phyloP scores from a whole-genome alignment of 2,888 invertebrate genomes.

The Coenonympha glycerion region DNA sequence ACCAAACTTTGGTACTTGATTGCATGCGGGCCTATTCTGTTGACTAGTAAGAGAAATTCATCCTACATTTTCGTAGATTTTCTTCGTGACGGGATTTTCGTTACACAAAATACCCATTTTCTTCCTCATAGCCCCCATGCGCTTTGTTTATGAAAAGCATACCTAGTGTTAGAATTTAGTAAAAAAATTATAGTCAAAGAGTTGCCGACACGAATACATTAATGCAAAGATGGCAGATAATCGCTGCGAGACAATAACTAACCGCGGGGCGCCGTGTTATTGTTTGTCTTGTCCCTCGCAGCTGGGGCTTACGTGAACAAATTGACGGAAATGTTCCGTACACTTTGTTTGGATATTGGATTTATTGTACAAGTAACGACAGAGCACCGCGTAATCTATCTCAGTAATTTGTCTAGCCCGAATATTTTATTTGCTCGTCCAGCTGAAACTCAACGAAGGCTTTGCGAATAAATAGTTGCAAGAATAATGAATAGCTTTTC shows the following conservation, averaged over 20 bases:
- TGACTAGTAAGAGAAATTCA: no score
- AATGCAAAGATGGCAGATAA: constrained; percentile 58
- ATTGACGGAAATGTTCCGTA: constrained; percentile 56
- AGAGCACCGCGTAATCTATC: constrained; percentile 7
- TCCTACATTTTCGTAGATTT: no score
- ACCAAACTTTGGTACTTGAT: no score
- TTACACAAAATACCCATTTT: no score
- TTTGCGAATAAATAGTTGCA: no score
- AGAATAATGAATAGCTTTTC: no score
- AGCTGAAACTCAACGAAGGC: not conserved
- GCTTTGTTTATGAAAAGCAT: no score
- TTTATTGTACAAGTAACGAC: constrained; percentile 11
- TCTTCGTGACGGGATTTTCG: no score
- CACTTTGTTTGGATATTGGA: constrained; percentile 22
- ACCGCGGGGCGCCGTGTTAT: constrained; percentile 52
- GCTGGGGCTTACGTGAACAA: constrained; percentile 50
- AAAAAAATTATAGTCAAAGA: constrained; percentile 39
- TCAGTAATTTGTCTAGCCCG: constrained; percentile 7
- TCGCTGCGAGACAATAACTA: constrained; percentile 60
- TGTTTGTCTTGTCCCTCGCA: constrained; percentile 60
- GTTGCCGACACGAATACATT: constrained; percentile 49
- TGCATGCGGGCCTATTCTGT: no score
- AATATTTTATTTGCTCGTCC: not conserved
- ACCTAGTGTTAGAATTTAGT: no score
- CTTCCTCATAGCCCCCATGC: no score